Evolutionary conservation across 2,797 vertebrate species (phyloP).

Genomic region (Aphelocoma californica): DNA sequence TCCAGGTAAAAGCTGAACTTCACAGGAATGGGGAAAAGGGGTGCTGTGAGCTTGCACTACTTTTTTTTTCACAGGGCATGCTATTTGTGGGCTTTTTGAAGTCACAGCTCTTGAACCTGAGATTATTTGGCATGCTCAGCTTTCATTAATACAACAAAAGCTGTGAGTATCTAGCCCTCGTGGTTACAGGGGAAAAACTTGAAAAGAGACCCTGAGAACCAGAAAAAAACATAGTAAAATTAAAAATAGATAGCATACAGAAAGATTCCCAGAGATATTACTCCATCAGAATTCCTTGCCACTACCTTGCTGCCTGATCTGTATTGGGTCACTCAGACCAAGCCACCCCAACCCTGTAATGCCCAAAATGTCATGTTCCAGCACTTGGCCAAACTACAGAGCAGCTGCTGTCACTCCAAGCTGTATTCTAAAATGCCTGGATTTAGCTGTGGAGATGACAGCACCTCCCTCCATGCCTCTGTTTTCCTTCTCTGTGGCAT

Average conservation of each 20-base stretch:
- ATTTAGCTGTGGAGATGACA: not conserved
- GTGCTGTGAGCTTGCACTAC: not conserved
- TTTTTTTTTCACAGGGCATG: not conserved
- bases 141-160: constrained; percentile 7
- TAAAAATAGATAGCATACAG: not conserved
- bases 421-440: not conserved
- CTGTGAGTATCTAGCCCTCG: not conserved
- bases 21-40: not conserved
- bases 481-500: not conserved
- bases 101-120: not conserved
- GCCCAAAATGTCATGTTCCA: fast-evolving
- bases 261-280: not conserved
- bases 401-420: not conserved
- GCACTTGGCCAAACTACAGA: not conserved
- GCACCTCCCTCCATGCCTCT: not conserved
- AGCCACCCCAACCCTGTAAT: not conserved
- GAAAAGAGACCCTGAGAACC: not conserved
- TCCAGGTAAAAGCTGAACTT: not conserved
- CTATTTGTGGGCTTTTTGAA: not conserved
- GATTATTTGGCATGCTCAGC: not conserved
- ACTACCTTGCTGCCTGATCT: not conserved
- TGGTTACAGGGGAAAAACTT: not conserved
- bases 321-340: not conserved
- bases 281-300: not conserved
- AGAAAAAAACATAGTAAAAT: not conserved